phyloP scores from a whole-genome alignment of 1,140 invertebrate species.

The Lasioglossum albipes region DNA sequence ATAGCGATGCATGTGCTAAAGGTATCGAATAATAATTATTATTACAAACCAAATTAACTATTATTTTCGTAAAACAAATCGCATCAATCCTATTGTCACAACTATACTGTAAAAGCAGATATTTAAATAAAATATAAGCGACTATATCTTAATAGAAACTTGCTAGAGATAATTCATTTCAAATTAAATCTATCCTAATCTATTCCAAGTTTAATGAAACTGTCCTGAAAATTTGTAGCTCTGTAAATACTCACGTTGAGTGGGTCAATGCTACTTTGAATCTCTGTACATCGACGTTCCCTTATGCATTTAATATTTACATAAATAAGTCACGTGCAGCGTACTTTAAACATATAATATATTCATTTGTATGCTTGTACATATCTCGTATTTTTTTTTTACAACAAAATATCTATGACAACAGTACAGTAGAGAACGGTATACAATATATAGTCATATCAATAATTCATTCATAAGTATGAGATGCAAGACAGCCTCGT shows the following conservation, averaged over 20 bases:
- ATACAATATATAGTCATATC: conserved; percentile 70
- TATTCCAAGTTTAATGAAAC: too few species aligned
- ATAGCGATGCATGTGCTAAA: not conserved
- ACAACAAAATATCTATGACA: conserved; percentile 79
- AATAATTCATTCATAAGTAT: conserved; percentile 63
- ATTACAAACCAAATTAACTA: not conserved
- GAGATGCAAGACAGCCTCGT: conserved; percentile 70
- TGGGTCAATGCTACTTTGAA: too few species aligned
- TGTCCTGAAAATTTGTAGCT: too few species aligned
- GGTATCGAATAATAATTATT: not conserved
- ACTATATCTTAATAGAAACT: not conserved
- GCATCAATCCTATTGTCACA: not conserved
- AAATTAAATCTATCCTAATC: too few species aligned
- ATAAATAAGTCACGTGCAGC: not conserved
- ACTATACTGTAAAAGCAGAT: conserved; percentile 1
- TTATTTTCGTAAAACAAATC: not conserved
- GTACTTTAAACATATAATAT: conserved; percentile 79
- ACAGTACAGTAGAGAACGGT: conserved; percentile 74
- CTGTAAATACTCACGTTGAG: too few species aligned
- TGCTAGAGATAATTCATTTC: not conserved
- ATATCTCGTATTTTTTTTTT: conserved; percentile 70
- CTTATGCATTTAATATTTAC: not conserved
- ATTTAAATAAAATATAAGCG: conserved; percentile 3
- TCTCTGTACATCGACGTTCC: too few species aligned
- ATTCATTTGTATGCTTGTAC: conserved; percentile 77